Evolutionary conservation across 2,797 vertebrate genomes (phyloP).

Genomic region (Falco concolor): DNA sequence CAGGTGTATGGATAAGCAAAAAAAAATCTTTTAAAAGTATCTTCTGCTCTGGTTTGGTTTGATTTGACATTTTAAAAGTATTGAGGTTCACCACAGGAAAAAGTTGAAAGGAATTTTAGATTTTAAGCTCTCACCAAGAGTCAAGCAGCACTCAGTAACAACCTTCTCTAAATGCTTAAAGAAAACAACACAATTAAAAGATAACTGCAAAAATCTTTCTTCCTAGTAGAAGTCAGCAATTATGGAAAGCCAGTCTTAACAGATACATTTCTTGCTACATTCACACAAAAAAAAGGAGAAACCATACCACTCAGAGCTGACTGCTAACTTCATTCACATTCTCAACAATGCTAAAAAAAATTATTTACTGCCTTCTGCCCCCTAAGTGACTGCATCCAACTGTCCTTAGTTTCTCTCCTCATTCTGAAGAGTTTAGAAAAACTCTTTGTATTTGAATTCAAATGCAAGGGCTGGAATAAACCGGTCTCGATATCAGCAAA

Average conservation of each 20-base stretch:
- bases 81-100: not conserved
- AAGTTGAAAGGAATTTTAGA: not conserved
- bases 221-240: not conserved
- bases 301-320: not conserved
- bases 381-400: not conserved
- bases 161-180: not conserved
- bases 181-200: not conserved
- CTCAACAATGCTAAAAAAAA: not conserved
- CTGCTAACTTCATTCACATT: not conserved
- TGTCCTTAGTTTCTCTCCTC: not conserved
- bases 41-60: not conserved
- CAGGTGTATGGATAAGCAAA: not conserved
- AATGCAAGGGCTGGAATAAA: not conserved
- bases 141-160: not conserved
- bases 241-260: not conserved
- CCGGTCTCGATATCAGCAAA: not conserved
- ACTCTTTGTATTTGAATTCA: not conserved
- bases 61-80: not conserved
- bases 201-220: not conserved
- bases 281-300: not conserved
- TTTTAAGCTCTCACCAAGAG: not conserved
- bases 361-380: fast-evolving
- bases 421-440: not conserved
- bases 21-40: not conserved
- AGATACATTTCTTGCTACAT: not conserved